phyloP scores from a whole-genome alignment of 2,888 invertebrate genomes.

The Drosophila acutilabella region DNA sequence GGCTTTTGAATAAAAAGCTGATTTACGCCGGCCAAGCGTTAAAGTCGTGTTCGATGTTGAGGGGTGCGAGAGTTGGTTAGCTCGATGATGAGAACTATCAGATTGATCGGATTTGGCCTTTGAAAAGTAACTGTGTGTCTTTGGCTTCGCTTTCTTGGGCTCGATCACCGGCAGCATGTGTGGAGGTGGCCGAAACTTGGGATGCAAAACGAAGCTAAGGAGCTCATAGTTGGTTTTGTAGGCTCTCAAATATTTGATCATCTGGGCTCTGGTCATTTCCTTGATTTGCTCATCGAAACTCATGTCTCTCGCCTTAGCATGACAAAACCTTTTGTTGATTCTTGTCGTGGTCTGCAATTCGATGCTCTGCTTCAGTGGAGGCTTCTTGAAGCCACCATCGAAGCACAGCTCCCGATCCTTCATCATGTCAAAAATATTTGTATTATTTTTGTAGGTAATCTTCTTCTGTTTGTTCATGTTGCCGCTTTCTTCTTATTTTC shows the following conservation, averaged over 20 bases:
- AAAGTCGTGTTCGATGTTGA: not conserved
- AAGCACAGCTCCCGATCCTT: slow-evolving; percentile 13
- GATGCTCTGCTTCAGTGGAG: not conserved
- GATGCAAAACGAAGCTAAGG: slow-evolving; percentile 2
- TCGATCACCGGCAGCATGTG: slow-evolving; percentile 1
- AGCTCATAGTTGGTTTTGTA: slow-evolving; percentile 15
- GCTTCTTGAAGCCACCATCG: slow-evolving; percentile 2
- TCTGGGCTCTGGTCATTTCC: slow-evolving; percentile 11
- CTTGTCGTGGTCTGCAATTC: not conserved
- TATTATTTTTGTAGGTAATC: not conserved
- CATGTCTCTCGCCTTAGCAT: not conserved
- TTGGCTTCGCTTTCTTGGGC: not conserved
- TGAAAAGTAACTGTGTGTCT: not conserved
- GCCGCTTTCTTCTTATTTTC: not conserved
- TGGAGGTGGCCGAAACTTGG: slow-evolving; percentile 7
- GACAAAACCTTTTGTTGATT: not conserved
- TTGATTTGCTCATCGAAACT: slow-evolving; percentile 4
- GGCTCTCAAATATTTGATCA: slow-evolving; percentile 8
- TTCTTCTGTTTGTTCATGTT: slow-evolving; percentile 1
- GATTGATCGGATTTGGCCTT: not conserved
- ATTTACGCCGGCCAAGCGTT: not conserved
- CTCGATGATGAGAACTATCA: not conserved
- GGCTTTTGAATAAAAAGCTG: not conserved
- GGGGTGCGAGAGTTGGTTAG: no score
- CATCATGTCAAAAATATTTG: slow-evolving; percentile 9